Conservation (phyloP, 37 sponge, comb jelly and placozoan species). For the Hormiphora californensis region DNA sequence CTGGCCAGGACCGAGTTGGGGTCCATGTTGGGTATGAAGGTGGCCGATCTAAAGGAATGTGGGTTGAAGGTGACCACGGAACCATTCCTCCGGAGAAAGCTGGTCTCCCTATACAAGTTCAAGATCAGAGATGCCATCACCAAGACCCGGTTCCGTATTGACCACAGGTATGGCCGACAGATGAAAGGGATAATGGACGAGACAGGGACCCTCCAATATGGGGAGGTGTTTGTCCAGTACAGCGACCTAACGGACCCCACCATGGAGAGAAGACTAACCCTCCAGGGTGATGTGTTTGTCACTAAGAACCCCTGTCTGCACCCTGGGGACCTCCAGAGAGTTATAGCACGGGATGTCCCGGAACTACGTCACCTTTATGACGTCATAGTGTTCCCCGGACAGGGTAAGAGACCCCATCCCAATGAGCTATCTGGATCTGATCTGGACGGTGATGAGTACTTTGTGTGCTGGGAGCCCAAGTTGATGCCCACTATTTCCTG, state of each 20-base stretch:
- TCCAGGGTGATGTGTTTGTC: slow-evolving; percentile 23
- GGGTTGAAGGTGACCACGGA: slow-evolving; percentile 2
- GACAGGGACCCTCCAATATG: slow-evolving; percentile 56
- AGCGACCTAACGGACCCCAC: not conserved
- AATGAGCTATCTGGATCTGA: slow-evolving; percentile 57
- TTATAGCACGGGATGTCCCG: slow-evolving; percentile 32
- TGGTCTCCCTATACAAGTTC: slow-evolving; percentile 52
- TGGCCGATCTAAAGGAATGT: not conserved
- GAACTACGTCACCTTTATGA: slow-evolving; percentile 29
- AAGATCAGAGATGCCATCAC: slow-evolving; percentile 13
- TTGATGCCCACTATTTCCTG: not conserved
- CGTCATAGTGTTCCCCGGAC: slow-evolving; percentile 53
- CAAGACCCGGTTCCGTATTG: slow-evolving; percentile 46
- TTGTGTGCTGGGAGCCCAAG: slow-evolving; percentile 49
- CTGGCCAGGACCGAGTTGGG: slow-evolving; percentile 19
- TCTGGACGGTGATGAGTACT: slow-evolving; percentile 59
- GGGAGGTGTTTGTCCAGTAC: slow-evolving; percentile 54
- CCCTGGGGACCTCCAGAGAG: slow-evolving; percentile 19
- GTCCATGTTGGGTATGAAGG: not conserved
- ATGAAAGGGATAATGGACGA: slow-evolving; percentile 58
- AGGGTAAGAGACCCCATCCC: slow-evolving; percentile 43
- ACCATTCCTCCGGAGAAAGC: slow-evolving; percentile 30
- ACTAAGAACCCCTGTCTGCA: slow-evolving; percentile 53
- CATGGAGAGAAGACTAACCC: not conserved
- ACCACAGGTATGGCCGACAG: slow-evolving; percentile 29